Base-by-base conservation (phyloP, 2,113 vertebrate genomes). In the Gambusia affinis region DNA sequence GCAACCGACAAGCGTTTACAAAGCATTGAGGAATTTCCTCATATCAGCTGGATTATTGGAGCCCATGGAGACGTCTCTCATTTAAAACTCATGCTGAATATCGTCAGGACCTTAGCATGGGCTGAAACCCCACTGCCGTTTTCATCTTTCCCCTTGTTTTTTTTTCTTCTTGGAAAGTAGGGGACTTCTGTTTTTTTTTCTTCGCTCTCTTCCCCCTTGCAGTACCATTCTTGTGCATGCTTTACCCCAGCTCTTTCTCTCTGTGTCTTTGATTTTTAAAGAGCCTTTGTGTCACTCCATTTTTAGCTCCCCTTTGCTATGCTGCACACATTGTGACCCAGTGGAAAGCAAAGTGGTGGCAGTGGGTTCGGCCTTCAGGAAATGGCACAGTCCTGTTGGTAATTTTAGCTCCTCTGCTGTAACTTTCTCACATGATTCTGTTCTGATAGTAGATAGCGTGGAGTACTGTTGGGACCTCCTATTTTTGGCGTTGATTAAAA, bases 21-120 rank as follows among this genome's bases (percentile, higher is more conserved):
- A 95, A 95, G 95, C 95, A 95, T 93, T 94, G 85, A 94, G 95
- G 94, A 94, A 95, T 95, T 95, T 95, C 95, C 94, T 95, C 93
- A 94, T 95, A 95, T 95, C 95, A 95, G 94, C 93, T 95, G 94
- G 94, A 95, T 95, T 95, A 94, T 94, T 94, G 92, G 87, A 94
- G 89, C 89, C 92, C 91, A 92, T 86, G 62, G 93, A 92, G 92
- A 92, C 85, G 1, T 77, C 82, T 87, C 88, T 90, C 70, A 83
- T 88, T 89, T 63, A 79, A 91, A 92, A 92, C 93, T 89, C 92
- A 88, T 33, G 69, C 88, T 93, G 92, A 87, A 92, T 92, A 92
- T 92, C 88, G 80, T 92, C 91, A 91, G 80, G 81, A 82, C 73
- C 85, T 80, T 82, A 79, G 74, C 81, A 75, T 84, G 86, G 76